These are phyloP conservation scores for Spodoptera picta DNA, from an alignment of 2,888 invertebrate species.

Conservation along the genomic window DNA sequence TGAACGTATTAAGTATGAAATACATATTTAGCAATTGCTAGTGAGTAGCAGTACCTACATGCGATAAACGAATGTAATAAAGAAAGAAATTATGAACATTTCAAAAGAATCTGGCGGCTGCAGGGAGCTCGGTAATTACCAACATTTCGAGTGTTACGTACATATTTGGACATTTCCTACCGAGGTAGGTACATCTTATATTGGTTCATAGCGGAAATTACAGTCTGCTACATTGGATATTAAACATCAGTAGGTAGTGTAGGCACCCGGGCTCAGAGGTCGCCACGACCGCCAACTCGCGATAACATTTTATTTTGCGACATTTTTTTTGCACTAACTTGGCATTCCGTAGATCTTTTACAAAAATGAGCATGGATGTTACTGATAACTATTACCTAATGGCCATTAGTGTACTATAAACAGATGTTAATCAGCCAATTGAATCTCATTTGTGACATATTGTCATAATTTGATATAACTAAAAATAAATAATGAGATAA, in stretches of 20 bases:
- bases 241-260: conserved; percentile 25
- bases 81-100: neutral
- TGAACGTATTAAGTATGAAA: neutral
- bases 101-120: neutral
- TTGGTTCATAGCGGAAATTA: conserved; percentile 53
- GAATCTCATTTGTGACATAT: no score
- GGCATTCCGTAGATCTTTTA: neutral
- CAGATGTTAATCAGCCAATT: conserved; percentile 1
- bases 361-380: neutral
- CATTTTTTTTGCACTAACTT: neutral
- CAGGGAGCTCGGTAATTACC: conserved; percentile 11
- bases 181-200: conserved; percentile 33
- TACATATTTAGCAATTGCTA: no score
- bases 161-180: conserved; percentile 43
- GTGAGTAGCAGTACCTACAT: no score
- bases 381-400: conserved; percentile 7
- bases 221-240: conserved; percentile 37
- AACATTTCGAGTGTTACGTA: conserved; percentile 31
- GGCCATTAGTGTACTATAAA: conserved; percentile 2
- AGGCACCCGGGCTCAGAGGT: conserved; percentile 16
- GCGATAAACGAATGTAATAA: no score
- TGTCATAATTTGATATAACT: no score
- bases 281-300: conserved; percentile 16
- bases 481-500: no score
- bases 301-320: neutral